These are phyloP conservation scores for Typhlichthys subterraneus DNA, from an alignment of 2,797 vertebrate genomes.

Conservation along the genomic window DNA sequence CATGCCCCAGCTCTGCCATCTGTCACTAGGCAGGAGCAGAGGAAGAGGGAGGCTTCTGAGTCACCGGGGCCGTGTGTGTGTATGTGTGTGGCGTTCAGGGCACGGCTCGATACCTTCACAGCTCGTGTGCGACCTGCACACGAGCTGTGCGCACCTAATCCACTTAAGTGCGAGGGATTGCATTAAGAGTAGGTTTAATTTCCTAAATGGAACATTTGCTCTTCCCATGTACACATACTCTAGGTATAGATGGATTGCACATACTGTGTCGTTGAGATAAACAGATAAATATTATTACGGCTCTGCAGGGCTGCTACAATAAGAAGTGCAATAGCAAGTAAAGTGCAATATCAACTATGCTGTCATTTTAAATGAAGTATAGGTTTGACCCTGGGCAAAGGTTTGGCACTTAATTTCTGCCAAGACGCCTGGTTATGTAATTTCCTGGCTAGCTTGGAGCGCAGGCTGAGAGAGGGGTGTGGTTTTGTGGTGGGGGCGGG, in stretches of 20 bases:
- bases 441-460: slow-evolving; percentile 61
- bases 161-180: no score
- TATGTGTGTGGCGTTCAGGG: slow-evolving; percentile 57
- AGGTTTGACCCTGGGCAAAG: slow-evolving; percentile 61
- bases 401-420: slow-evolving; percentile 56
- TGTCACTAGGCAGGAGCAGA: slow-evolving; percentile 74
- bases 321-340: slow-evolving; percentile 2
- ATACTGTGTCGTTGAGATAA: no score
- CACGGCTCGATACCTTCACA: slow-evolving; percentile 27
- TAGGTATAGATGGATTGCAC: no score
- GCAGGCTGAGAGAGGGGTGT: background rate
- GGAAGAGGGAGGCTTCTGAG: slow-evolving; percentile 62
- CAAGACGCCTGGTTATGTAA: slow-evolving; percentile 64
- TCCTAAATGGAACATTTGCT: no score
- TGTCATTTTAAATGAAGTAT: slow-evolving; percentile 58
- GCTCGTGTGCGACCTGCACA: background rate
- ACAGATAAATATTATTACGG: no score
- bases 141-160: no score
- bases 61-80: slow-evolving; percentile 54
- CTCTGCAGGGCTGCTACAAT: no score
- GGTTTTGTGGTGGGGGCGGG: slow-evolving; percentile 22
- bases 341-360: slow-evolving; percentile 15
- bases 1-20: slow-evolving; percentile 79
- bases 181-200: no score
- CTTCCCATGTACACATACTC: no score